phyloP scores from a whole-genome alignment of 2,113 vertebrate genomes.

The Acinonyx jubatus region DNA sequence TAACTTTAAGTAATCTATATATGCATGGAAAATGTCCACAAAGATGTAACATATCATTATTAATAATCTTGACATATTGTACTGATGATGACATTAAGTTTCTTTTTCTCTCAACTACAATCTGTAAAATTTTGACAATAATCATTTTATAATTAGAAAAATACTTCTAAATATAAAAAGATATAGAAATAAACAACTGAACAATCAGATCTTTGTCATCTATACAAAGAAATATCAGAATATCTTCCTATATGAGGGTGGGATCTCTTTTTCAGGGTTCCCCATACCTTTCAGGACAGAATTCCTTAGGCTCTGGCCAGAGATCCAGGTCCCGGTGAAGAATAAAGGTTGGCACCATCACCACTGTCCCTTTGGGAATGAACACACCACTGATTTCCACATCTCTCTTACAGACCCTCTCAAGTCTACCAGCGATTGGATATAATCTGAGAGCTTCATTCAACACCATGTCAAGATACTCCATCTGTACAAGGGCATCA shows the following conservation, averaged over 20 bases:
- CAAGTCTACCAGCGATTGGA: slow-evolving; percentile 78
- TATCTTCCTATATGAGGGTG: accelerated
- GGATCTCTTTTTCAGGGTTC: background rate
- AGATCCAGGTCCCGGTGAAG: slow-evolving; percentile 82
- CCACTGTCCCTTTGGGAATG: slow-evolving; percentile 86
- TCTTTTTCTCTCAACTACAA: background rate
- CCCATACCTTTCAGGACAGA: slow-evolving; percentile 92
- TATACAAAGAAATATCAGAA: background rate
- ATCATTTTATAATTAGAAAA: background rate
- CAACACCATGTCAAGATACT: slow-evolving; percentile 90
- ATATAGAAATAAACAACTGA: background rate
- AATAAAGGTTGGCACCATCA: slow-evolving; percentile 82
- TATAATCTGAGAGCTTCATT: slow-evolving; percentile 88
- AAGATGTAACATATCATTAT: background rate
- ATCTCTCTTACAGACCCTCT: slow-evolving; percentile 89
- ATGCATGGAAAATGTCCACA: background rate
- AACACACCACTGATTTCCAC: slow-evolving; percentile 86
- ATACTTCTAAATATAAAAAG: background rate
- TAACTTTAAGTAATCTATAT: background rate
- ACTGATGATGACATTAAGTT: background rate
- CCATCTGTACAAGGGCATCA: slow-evolving; percentile 86
- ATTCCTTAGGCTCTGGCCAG: slow-evolving; percentile 89
- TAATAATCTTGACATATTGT: background rate
- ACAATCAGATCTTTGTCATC: background rate
- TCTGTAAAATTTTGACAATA: background rate